Evolutionary conservation across 2,888 invertebrate genomes (phyloP), one percentile per base, ranked within the genome.

Genomic region (Tenthredo scrophulariae): DNA sequence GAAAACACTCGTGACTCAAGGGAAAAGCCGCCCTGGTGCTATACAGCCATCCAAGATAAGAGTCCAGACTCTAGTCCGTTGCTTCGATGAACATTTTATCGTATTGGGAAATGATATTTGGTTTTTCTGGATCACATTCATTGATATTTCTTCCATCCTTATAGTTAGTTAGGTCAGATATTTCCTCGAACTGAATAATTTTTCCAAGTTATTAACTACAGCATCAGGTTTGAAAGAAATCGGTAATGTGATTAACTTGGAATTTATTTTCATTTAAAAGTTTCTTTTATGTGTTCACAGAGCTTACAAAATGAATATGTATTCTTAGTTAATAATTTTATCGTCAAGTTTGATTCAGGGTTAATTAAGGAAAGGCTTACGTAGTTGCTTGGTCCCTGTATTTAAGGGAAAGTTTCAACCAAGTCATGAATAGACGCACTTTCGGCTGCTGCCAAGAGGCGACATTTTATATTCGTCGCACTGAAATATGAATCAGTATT

Each of bases 1-100:
- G 80, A 80, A 62, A 80, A 80, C 80, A 80, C 80, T 80, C 54
- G 29, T 50, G 77, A 54, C 77, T 54, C 62, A 18, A 80, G 62
- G 80, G 40, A 62, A 62, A 80, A 80, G 62, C 80, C 9, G 37
- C 22, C 9, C 50, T 50, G 26, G 77, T 13, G 58, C 80, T 80
- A 40, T 40, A 58, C 37, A 37, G 40, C 80, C 40, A 40, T 40
- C 62, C 40, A 80, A 80, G 80, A 80, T 80, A 80, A 62, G 80
- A 62, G 80, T 58, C 62, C 40, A 62, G 40, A 80, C 46, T 80
- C 80, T 80, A 62, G 80, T 80, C 80, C 80, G 37, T 58, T 22
- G 80, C 40, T 62, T 40, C 80, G 80, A 80, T 62, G 58, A 58
- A 80, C 22, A 62, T 62, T 62, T 80, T 37, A 22, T 37, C 40